Percentiles rank a stretch among this genome's conserved stretches.
phyloP scores from a whole-genome alignment of 2,888 invertebrate species.

The Oegoconia quadripuncta region DNA sequence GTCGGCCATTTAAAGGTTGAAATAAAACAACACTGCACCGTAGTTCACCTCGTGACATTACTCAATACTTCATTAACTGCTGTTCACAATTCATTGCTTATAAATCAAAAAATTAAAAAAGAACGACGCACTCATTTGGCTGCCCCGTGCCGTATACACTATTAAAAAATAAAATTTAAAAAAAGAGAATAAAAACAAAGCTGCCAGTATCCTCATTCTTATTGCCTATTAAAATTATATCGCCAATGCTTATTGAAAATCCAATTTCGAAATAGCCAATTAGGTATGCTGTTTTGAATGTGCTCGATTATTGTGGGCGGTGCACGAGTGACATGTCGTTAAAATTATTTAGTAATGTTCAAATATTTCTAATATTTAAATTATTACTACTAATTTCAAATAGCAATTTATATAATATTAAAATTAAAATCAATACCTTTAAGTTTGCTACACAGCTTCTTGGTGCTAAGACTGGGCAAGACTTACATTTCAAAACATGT shows the following conservation, averaged over 20 bases:
- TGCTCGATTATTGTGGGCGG: conserved; percentile 46
- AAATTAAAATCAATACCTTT: not conserved
- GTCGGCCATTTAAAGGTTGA: conserved; percentile 28
- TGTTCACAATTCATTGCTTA: conserved; percentile 60
- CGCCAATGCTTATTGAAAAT: conserved; percentile 67
- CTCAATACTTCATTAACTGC: conserved; percentile 64
- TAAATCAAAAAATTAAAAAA: conserved; percentile 65
- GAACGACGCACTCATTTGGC: conserved; percentile 57
- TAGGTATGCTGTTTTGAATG: conserved; percentile 41
- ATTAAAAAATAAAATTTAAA: conserved; percentile 39
- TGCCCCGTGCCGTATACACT: conserved; percentile 50
- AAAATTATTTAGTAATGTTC: conserved; percentile 32
- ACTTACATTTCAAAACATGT: too few relatives aligned
- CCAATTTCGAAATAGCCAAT: conserved; percentile 63
- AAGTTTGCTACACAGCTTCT: not conserved
- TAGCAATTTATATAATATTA: not conserved
- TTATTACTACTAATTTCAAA: conserved; percentile 13
- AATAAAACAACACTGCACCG: conserved; percentile 28
- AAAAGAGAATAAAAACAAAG: conserved; percentile 30
- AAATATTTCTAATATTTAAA: conserved; percentile 35
- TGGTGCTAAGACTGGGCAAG: too few relatives aligned
- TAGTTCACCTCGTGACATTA: conserved; percentile 50
- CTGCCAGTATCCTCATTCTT: conserved; percentile 44
- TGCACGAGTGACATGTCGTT: conserved; percentile 46
- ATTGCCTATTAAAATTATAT: conserved; percentile 68